Base-by-base conservation (phyloP, 53 echinoderm and acorn worm species). In the Patiria pectinifera region DNA sequence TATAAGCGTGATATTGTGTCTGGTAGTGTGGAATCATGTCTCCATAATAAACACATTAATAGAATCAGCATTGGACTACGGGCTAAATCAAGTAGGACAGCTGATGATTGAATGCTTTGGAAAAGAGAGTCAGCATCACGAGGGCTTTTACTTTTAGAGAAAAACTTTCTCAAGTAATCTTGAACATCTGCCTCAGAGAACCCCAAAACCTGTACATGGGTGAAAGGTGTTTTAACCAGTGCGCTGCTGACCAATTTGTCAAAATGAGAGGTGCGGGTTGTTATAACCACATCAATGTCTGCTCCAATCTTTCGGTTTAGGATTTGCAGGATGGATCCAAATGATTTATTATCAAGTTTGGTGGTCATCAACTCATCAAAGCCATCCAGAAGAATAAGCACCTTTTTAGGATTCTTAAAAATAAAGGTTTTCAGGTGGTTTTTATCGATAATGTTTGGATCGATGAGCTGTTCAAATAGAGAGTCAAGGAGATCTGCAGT, bases 311-410 rank as follows among this genome's bases (percentile, higher is more conserved):
- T 23, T 71, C 45, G 9, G 19, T 46, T 62, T 21, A 90, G 35
- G 44, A 90, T 80, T 81, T 80, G 2, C 8, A 82, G 71, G 7
- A 91, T 83, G 23, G 83, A 72, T 69, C 91, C 82, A 35, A 87
- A 87, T 23, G 26, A 22, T 74, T 47, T 2, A 47, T 16, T 0
- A 74, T 5, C 11, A 61, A 85, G 85, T 16, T 5, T 24, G 26
- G 74, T 75, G 58, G 87, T 76, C 60, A 9, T 49, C 45, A 82
- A 82, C 72, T 91, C 91, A 53, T 91, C 91, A 91, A 82, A 91
- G 23, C 91, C 91, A 91, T 91, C 91, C 58, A 91, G n/a, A 48
- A 91, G 91, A 82, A 91, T 48, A 6, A 91, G 43, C 13, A 91
- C 82, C 6, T 91, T 91, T 21, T 71, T 69, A n/a, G 14, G 83